These are phyloP conservation scores for Theristicus caerulescens DNA, from an alignment of 2,113 vertebrate genomes.

Conservation along the genomic window DNA sequence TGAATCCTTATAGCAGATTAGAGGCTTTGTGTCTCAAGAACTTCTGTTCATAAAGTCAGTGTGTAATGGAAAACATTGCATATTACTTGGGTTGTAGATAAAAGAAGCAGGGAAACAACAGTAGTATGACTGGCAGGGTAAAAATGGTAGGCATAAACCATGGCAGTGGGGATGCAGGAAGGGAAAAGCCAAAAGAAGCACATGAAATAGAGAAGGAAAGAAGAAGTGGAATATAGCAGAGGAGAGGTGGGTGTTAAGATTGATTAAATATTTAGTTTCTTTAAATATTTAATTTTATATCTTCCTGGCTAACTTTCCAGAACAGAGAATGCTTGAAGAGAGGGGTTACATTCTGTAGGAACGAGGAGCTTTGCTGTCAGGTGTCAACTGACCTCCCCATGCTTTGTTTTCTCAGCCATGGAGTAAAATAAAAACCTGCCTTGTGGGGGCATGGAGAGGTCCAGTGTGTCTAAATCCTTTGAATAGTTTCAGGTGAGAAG, in stretches of 20 bases:
- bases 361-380: neutral
- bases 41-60: neutral
- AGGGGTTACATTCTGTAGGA: neutral
- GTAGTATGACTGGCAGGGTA: neutral
- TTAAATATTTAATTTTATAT: neutral
- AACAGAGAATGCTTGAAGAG: neutral
- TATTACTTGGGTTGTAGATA: neutral
- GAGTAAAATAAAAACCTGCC: neutral
- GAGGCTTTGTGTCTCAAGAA: neutral
- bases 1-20: neutral
- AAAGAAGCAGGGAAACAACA: neutral
- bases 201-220: neutral
- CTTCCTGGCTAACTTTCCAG: neutral
- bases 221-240: neutral
- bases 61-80: neutral
- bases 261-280: neutral
- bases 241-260: neutral
- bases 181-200: neutral
- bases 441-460: neutral
- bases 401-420: neutral
- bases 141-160: neutral
- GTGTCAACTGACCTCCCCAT: neutral
- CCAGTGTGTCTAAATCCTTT: neutral
- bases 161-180: rapidly evolving
- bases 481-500: neutral